Base-by-base conservation (phyloP, 2,888 invertebrate genomes). In the Drosophila subsilvestris region DNA sequence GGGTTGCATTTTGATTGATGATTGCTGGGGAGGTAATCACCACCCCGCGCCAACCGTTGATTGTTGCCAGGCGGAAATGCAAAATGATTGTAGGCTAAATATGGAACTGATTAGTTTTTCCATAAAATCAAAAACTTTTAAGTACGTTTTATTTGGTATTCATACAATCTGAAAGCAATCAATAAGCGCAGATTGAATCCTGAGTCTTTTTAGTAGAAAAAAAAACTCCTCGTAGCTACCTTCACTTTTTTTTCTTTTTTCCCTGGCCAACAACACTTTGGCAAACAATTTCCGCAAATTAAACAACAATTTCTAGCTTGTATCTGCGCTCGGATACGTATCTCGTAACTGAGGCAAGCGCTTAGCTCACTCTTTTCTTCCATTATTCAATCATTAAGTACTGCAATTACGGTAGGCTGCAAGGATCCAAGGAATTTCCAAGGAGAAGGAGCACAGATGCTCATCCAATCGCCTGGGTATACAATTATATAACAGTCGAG, bases 201-300 rank as follows among this genome's bases (percentile, higher is more conserved):
- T 14, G 37, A 14, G 5, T 37, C 5, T 4, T 12, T 32, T 12
- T 32, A 12, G 32, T 4, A 10, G 29, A 3, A 29, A 14, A 32
- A 37, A 37, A 3, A 37, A 14, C 37, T 14, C 14, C 37, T 2
- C 12, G 32, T 12, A 32, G 12, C 32, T 59, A 50, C 63, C 59
- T 59, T 63, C 63, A 49, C 59, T 44, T 63, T 48, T n/a, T 54
- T 48, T 32, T 61, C 29, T 22, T 22, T 57, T 37, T 22, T 10
- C 22, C 10, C 37, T 45, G 27, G 50, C 51, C 29, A 70, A 25
- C 25, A 25, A 53, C 71, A 71, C 71, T 71, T 71, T 70, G 49
- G 57, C 53, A 62, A 37, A 63, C 86, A 86, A 83, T 83, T 83
- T 83, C 83, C 83, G 83, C 83, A 83, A 83, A 83, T 83, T 83